phyloP scores from a whole-genome alignment of 2,113 vertebrate species.

The Oncorhynchus gorbuscha region DNA sequence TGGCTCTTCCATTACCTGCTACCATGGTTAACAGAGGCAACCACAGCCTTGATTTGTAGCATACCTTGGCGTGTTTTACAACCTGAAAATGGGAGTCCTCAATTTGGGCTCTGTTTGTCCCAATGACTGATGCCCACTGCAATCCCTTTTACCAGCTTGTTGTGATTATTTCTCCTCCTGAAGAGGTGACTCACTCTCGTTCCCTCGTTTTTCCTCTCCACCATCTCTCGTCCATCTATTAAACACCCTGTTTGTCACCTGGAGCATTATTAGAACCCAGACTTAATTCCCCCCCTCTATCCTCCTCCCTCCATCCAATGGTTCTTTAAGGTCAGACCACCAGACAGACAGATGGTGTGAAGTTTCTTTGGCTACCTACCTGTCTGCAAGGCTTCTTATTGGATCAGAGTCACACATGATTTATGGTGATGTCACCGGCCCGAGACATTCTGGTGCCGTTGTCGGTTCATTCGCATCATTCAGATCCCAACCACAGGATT shows the following conservation, averaged over 20 bases:
- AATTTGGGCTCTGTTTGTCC: slow-evolving; percentile 50
- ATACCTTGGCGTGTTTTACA: too few relatives aligned
- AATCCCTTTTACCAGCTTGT: slow-evolving; percentile 35
- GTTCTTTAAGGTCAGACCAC: slow-evolving; percentile 40
- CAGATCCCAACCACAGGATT: not conserved
- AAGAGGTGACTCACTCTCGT: slow-evolving; percentile 54
- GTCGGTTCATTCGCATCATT: not conserved
- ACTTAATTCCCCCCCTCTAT: not conserved
- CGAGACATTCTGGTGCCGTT: slow-evolving; percentile 35
- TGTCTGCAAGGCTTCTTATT: slow-evolving; percentile 36
- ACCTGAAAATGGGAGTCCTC: slow-evolving; percentile 37
- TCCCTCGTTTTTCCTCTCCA: not conserved
- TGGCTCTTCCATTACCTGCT: slow-evolving; percentile 7
- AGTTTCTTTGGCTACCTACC: slow-evolving; percentile 44
- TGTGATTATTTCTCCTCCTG: slow-evolving; percentile 46
- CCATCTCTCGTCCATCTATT: slow-evolving; percentile 21
- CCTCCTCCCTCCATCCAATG: slow-evolving; percentile 35
- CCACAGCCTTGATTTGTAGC: not conserved
- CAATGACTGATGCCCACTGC: slow-evolving; percentile 54
- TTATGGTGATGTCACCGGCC: slow-evolving; percentile 28
- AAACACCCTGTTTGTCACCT: not conserved
- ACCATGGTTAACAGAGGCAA: slow-evolving; percentile 6
- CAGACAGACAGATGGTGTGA: slow-evolving; percentile 44
- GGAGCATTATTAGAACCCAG: not conserved
- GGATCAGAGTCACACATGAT: slow-evolving; percentile 55